Evolutionary conservation across 1,140 invertebrate genomes (phyloP), one percentile per base, ranked within the genome.

Genomic region (Aradophagus sp.): DNA sequence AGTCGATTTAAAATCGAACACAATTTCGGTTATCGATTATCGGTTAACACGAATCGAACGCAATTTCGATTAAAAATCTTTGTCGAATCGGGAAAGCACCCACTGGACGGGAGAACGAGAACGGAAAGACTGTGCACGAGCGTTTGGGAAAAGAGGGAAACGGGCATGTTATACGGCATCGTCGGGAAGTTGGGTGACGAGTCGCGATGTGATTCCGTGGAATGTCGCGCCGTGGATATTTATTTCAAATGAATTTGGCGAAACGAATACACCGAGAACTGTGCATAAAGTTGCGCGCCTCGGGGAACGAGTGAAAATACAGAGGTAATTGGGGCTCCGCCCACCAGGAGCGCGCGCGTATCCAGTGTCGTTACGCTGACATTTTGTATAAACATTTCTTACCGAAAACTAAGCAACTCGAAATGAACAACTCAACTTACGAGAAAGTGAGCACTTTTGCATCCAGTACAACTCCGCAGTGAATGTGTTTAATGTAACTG

Each of bases 311-410:
- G 32, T 38, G 42, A 39, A 58, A 47, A 47, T 38, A 58, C 42
- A 47, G 34, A 58, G 47, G 55, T 58, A 58, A 58, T 58, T 58
- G 42, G 39, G 26, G 42, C 23, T 38, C 32, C 20, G 32, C 42
- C 53, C 36, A 29, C 34, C 13, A n/a, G n/a, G n/a, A 4, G 10
- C 27, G 34, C 47, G 27, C 12, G 12, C 19, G 38, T 31, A 47
- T 31, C 41, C 34, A 47, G 38, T 58, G 34, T 58, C 32, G 41
- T 59, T 39, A 41, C 23, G 42, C 31, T 48, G 55, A 59, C 23
- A 48, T 59, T 59, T 59, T 39, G 32, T 59, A 59, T 59, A 48
- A 59, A 59, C 44, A 59, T 59, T 59, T 59, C 55, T 59, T 59
- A 20, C 34, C 7, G 23, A n/a, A 14, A 47, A 59, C 42, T 59